Evolutionary conservation across 1,140 invertebrate genomes (phyloP), one percentile per base, ranked within the genome.

Genomic region (Trypoxylus dichotomus): DNA sequence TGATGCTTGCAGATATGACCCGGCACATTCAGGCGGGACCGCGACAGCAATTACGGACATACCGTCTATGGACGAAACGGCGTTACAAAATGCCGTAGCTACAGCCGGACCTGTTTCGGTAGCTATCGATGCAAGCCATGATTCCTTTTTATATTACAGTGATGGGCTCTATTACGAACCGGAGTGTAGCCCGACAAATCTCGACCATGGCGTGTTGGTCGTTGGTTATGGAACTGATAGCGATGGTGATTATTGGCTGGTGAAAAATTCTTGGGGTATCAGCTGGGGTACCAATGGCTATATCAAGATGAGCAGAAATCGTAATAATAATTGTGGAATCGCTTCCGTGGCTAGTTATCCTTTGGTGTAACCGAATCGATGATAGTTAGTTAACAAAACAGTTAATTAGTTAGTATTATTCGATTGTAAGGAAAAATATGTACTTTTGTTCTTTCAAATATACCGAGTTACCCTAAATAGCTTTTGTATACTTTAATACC

Each of bases 51-150:
- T 91, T 84, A 91, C 95, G 76, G 96, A 98, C 86, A 89, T 97
- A 81, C 90, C 91, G 86, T 81, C 93, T 85, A 89, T 93, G 84
- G 78, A 91, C 85, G 96, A 97, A 87, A 85, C 91, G 21, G 90
- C 91, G 77, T 87, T 97, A 78, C 90, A 91, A 84, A 84, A 90
- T 78, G 96, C 96, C 77, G 91, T 98, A 78, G 96, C 96, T 72
- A 97, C 94, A 1, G 88, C 96, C 79, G 97, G 98, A 13, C 97
- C 97, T 7, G 84, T 95, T n/a, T 91, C 93, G 7, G 90, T 96
- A 74, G 97, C 96, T 7, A 81, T 98, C 78, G 94, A 97, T 87
- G 95, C 94, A 1, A 91, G 91, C 15, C 91, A 92, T 77, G 85
- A 90, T 73, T 89, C 91, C 2, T 95, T 99, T 88, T 92, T 94